Percentiles rank a stretch among this genome's conserved stretches.
phyloP scores from a whole-genome alignment of 1,140 invertebrate species.

The Caenorhabditis elegans region DNA sequence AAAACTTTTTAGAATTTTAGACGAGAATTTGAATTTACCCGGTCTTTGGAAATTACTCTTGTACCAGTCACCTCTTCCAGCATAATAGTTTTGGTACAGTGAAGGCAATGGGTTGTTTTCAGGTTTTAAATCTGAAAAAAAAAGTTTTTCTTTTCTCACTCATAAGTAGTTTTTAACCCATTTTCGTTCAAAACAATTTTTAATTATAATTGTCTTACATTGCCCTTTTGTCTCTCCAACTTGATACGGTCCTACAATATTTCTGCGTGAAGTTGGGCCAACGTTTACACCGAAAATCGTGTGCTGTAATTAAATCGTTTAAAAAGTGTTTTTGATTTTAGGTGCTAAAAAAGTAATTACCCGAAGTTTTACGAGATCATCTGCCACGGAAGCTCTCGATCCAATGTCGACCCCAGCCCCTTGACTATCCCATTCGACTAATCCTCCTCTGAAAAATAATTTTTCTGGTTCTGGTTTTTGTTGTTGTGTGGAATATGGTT shows the following conservation, averaged over 20 bases:
- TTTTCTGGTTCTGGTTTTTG: neutral
- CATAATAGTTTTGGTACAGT: constrained; percentile 20
- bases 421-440: constrained; percentile 40
- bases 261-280: neutral
- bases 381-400: constrained; percentile 23
- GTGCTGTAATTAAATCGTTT: neutral
- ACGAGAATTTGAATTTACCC: neutral
- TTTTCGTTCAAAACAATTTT: too few species aligned
- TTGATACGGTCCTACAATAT: constrained; percentile 29
- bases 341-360: too few species aligned
- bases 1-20: neutral
- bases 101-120: constrained; percentile 25
- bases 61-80: constrained; percentile 37
- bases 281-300: constrained; percentile 36
- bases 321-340: neutral
- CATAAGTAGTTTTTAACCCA: neutral
- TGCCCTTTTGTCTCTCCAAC: constrained; percentile 7
- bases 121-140: constrained; percentile 27
- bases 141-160: neutral
- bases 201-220: neutral
- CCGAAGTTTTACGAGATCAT: constrained; percentile 38
- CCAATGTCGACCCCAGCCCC: constrained; percentile 48
- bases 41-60: constrained; percentile 26
- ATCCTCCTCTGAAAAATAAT: constrained; percentile 15
- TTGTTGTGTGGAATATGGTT: too few species aligned